Evolutionary conservation across 2,113 vertebrate genomes (phyloP).

Genomic region (Hippoglossus stenolepis): DNA sequence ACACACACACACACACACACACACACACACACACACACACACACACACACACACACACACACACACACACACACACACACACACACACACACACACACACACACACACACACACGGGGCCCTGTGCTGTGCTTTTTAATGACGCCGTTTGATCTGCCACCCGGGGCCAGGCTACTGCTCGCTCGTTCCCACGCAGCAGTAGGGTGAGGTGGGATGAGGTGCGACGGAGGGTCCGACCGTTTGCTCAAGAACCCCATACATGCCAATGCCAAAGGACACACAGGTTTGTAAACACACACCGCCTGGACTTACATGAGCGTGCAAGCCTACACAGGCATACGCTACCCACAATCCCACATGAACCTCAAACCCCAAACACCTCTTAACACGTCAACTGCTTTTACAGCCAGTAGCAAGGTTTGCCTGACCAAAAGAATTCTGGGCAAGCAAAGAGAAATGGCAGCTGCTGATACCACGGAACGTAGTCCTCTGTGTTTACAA

Average conservation of each 20-base stretch:
- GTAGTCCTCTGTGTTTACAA: slow-evolving; percentile 59
- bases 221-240: slow-evolving; percentile 24
- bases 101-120: slow-evolving; percentile 52
- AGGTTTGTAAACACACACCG: slow-evolving; percentile 40
- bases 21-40: slow-evolving; percentile 45
- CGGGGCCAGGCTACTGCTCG: slow-evolving; percentile 51
- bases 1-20: slow-evolving; percentile 45
- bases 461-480: slow-evolving; percentile 63
- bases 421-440: slow-evolving; percentile 58
- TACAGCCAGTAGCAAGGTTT: slow-evolving; percentile 70
- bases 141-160: slow-evolving; percentile 75
- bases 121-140: slow-evolving; percentile 71
- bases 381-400: slow-evolving; percentile 73
- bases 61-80: slow-evolving; percentile 43
- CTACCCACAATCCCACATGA: slow-evolving; percentile 13
- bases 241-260: slow-evolving; percentile 19
- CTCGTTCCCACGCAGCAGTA: slow-evolving; percentile 59
- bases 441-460: slow-evolving; percentile 48
- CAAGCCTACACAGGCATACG: slow-evolving; percentile 8
- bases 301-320: slow-evolving; percentile 5
- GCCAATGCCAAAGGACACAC: slow-evolving; percentile 33
- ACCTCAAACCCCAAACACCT: slow-evolving; percentile 75
- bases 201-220: slow-evolving; percentile 25
- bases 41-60: slow-evolving; percentile 45
- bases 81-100: slow-evolving; percentile 41